Conservation (phyloP, 2,888 invertebrate genomes). For the Orchesella flavescens region DNA sequence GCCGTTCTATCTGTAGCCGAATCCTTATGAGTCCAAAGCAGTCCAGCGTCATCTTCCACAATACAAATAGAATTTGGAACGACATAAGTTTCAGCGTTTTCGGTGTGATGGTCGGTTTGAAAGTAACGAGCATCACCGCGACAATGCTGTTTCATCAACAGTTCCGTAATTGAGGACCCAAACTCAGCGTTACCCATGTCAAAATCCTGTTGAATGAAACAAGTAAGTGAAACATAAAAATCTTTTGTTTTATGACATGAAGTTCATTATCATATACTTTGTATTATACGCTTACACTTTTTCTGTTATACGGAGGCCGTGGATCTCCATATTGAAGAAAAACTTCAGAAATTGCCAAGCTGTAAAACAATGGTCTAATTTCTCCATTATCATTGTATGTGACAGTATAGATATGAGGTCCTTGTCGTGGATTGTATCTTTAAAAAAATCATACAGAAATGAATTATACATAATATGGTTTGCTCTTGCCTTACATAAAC, state of each 20-base stretch:
- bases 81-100: neutral
- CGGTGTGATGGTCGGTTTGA: conserved; percentile 15
- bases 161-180: neutral
- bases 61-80: conserved; percentile 36
- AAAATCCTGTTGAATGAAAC: conserved; percentile 9
- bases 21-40: conserved; percentile 24
- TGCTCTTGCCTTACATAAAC: too few relatives aligned
- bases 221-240: neutral
- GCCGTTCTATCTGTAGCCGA: neutral
- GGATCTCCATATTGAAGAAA: conserved; percentile 18
- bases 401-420: conserved; percentile 4
- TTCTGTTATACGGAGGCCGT: conserved; percentile 40
- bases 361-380: conserved; percentile 35
- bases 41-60: conserved; percentile 40
- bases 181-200: conserved; percentile 40
- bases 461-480: too few relatives aligned
- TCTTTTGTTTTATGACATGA: neutral
- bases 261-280: too few relatives aligned
- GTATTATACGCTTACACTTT: conserved; percentile 43
- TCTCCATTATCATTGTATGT: conserved; percentile 33
- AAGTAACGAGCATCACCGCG: conserved; percentile 32
- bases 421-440: conserved; percentile 38
- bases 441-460: too few relatives aligned
- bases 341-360: conserved; percentile 25
- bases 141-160: conserved; percentile 18